Percentiles rank a stretch among this genome's conserved stretches.
phyloP scores from a whole-genome alignment of 30 jellyfish, hydroid and myxozoan species.

The Chironex yamaguchii region DNA sequence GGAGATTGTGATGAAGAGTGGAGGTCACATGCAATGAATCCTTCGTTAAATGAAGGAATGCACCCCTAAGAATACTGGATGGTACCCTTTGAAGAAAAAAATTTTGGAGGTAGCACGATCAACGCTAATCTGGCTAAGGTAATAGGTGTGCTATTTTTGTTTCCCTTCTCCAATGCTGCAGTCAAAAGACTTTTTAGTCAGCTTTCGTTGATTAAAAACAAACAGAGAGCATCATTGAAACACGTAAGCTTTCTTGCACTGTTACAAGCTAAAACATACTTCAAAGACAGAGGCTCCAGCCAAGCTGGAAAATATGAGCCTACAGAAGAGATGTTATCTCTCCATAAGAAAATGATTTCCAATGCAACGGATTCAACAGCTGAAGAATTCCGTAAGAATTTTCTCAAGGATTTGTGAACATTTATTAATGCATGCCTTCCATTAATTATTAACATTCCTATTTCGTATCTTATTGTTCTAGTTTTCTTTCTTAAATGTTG shows the following conservation, averaged over 20 bases:
- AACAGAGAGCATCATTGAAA: constrained; percentile 27
- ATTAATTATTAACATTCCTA: too few relatives aligned
- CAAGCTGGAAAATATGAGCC: neutral
- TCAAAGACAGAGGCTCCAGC: neutral
- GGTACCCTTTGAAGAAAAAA: neutral
- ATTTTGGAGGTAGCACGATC: neutral
- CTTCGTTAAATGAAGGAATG: neutral
- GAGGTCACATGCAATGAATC: constrained; percentile 37
- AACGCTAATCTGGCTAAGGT: constrained; percentile 17
- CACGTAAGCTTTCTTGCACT: constrained; percentile 37
- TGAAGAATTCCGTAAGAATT: too few relatives aligned
- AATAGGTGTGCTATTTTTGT: constrained; percentile 1
- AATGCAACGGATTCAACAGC: too few relatives aligned
- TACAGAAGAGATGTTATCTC: neutral
- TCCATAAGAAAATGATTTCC: constrained; percentile 6
- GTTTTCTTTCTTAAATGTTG: too few relatives aligned
- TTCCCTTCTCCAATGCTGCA: constrained; percentile 55
- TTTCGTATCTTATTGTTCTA: too few relatives aligned
- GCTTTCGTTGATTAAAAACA: constrained; percentile 12
- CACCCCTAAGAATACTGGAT: constrained; percentile 6
- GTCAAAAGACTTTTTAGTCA: constrained; percentile 56
- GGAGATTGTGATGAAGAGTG: constrained; percentile 31
- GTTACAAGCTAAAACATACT: constrained; percentile 9
- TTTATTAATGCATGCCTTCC: too few relatives aligned
- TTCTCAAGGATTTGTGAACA: too few relatives aligned